Percentiles rank a stretch among this genome's conserved stretches.
Evolutionary conservation across 2,797 vertebrate genomes (phyloP).

Genomic region (Lates japonicus): DNA sequence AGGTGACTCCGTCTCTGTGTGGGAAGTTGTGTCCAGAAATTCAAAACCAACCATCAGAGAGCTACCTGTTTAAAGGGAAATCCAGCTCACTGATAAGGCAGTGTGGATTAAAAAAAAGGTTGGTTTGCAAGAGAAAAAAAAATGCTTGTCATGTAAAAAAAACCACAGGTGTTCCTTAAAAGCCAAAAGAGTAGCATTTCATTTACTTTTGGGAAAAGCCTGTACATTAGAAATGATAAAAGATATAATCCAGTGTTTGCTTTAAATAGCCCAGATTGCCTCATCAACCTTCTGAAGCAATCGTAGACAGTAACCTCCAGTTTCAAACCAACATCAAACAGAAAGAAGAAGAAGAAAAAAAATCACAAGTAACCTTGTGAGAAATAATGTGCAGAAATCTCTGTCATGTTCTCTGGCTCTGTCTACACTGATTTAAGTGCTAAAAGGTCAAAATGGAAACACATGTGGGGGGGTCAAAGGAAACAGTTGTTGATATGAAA

Average conservation of each 20-base stretch:
- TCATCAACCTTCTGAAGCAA: slow-evolving; percentile 71
- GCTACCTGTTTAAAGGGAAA: slow-evolving; percentile 65
- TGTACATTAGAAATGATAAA: slow-evolving; percentile 75
- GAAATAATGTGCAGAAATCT: slow-evolving; percentile 77
- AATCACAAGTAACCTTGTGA: slow-evolving; percentile 53
- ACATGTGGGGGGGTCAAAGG: slow-evolving; percentile 33
- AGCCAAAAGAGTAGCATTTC: slow-evolving; percentile 54
- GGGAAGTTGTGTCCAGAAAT: slow-evolving; percentile 76
- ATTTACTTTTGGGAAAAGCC: slow-evolving; percentile 66
- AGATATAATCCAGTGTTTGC: slow-evolving; percentile 86
- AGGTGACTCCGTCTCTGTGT: slow-evolving; percentile 69
- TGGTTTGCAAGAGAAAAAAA: slow-evolving; percentile 36
- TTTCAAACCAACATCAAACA: slow-evolving; percentile 71
- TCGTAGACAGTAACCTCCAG: slow-evolving; percentile 77
- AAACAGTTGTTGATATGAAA: slow-evolving; percentile 60
- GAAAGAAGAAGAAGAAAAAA: slow-evolving; percentile 27
- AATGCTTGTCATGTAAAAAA: slow-evolving; percentile 61
- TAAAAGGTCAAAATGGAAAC: slow-evolving; percentile 71
- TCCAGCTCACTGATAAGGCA: slow-evolving; percentile 79
- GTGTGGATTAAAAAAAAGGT: slow-evolving; percentile 60
- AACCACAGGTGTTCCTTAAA: slow-evolving; percentile 44
- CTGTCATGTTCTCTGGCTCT: slow-evolving; percentile 70
- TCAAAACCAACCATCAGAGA: slow-evolving; percentile 79
- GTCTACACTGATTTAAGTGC: slow-evolving; percentile 82
- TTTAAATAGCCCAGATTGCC: slow-evolving; percentile 64